Base-by-base conservation (phyloP, 1,140 invertebrate species). In the Meloidogyne floridensis region DNA sequence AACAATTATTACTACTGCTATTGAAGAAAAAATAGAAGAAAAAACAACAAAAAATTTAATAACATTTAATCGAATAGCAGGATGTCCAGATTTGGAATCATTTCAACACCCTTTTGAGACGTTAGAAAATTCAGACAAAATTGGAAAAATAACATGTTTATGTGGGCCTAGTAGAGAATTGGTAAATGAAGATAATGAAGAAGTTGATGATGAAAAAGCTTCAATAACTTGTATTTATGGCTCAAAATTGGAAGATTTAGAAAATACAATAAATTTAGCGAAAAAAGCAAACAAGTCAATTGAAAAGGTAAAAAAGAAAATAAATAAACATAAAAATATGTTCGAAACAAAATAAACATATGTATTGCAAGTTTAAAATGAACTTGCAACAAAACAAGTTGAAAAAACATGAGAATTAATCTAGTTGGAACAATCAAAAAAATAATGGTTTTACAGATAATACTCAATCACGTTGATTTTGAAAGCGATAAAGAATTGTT, bases 141-240 rank as follows among this genome's bases (percentile, higher is more conserved):
- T 79, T 43, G 53, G 13, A n/a, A 80, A 73, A 13, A 72, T 82
- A 15, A 65, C 54, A 11, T 82, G 81, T 59, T 51, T 82, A 13
- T 82, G 81, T 82, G 81, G 81, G 10, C 81, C 80, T 9, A 8
- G 42, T n/a, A 43, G 11, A 51, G 65, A 13, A 47, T 72, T 51
- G 5, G 0, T 6, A 47, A 47, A 47, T 47, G 11, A 65, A 15
- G 42, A 32, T 42, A 71, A 47, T 54, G 20, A 11, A 18, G 18
- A 47, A 42, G 43, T 51, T 8, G 43, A 80, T n/a, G 80, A 82
- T 18, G 18, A 53, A 6, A 18, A 70, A 42, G 77, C 87, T 20
- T 73, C 77, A 5, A 73, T 86, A 3, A 87, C 65, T 69, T 86
- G 85, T 53, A 83, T 86, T 73, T 86, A 86, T 59, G 85, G 85